Evolutionary conservation across 2,113 vertebrate genomes (phyloP).

Genomic region (Pachyramphus minor): DNA sequence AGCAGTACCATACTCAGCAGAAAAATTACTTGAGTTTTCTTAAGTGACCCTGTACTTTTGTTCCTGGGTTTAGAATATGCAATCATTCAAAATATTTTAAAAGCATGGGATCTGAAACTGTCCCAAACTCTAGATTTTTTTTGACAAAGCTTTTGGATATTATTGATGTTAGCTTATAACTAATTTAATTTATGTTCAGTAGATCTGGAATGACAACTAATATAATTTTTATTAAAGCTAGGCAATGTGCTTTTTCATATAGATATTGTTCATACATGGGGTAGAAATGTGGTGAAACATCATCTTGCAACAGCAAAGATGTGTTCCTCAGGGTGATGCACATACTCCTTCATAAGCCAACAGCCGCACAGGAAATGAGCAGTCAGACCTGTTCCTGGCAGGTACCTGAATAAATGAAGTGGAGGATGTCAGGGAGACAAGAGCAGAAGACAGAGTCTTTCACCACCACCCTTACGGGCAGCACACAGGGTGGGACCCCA

Average conservation of each 20-base stretch:
- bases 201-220: neutral
- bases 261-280: neutral
- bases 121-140: neutral
- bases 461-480: conserved; percentile 83
- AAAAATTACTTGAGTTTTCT: neutral
- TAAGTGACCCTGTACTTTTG: neutral
- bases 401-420: conserved; percentile 96
- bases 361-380: neutral
- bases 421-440: conserved; percentile 88
- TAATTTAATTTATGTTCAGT: neutral
- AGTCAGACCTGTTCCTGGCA: neutral
- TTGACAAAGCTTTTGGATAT: neutral
- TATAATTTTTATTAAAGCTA: neutral
- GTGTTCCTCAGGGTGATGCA: no score
- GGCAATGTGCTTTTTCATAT: neutral
- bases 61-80: neutral
- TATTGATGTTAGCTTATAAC: fast-evolving
- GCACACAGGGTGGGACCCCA: conserved; percentile 56
- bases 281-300: neutral
- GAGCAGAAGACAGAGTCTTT: conserved; percentile 87
- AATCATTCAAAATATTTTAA: neutral
- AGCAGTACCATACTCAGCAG: neutral
- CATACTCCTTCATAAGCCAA: neutral
- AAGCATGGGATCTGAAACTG: neutral
- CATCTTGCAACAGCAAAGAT: neutral